Percentiles rank a stretch among this genome's conserved stretches.
Evolutionary conservation across 35 echinoderm and acorn worm species (phyloP).

Genomic region (Apostichopus californicus): DNA sequence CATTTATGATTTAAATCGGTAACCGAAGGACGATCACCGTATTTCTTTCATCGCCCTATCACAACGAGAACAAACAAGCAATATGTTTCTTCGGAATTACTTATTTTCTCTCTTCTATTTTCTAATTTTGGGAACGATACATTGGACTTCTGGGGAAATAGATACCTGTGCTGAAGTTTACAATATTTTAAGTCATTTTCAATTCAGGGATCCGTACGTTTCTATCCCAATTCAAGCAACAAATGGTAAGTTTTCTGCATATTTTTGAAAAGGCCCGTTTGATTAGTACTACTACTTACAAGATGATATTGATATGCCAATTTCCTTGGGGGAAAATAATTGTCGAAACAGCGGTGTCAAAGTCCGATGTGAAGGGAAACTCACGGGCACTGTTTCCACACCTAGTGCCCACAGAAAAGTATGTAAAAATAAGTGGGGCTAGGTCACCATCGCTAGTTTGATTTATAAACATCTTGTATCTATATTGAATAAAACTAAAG

Average conservation of each 20-base stretch:
- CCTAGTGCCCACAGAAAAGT: background rate
- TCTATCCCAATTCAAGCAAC: slow-evolving; percentile 15
- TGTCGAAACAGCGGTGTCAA: slow-evolving; percentile 1
- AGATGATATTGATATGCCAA: background rate
- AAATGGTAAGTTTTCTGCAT: slow-evolving; percentile 35
- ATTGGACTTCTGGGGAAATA: slow-evolving; percentile 9
- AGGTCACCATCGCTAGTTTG: background rate
- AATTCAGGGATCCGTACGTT: slow-evolving; percentile 46
- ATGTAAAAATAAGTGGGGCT: background rate
- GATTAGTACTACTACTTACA: background rate
- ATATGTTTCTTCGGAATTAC: slow-evolving; percentile 45
- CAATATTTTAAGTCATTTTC: slow-evolving; percentile 31
- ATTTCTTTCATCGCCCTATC: slow-evolving; percentile 49
- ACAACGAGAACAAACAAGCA: background rate
- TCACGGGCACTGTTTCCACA: background rate
- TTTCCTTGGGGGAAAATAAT: slow-evolving; percentile 20
- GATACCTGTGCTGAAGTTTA: slow-evolving; percentile 47
- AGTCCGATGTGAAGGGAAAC: slow-evolving; percentile 7
- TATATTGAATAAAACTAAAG: no score
- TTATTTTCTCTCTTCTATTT: slow-evolving; percentile 34
- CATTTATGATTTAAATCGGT: slow-evolving; percentile 39
- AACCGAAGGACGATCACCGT: slow-evolving; percentile 10
- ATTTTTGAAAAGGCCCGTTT: background rate
- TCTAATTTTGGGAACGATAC: slow-evolving; percentile 13
- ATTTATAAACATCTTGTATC: no score